Percentiles rank a stretch among this genome's conserved stretches.
phyloP scores from a whole-genome alignment of 1,140 invertebrate genomes.

The Drosophila tani region DNA sequence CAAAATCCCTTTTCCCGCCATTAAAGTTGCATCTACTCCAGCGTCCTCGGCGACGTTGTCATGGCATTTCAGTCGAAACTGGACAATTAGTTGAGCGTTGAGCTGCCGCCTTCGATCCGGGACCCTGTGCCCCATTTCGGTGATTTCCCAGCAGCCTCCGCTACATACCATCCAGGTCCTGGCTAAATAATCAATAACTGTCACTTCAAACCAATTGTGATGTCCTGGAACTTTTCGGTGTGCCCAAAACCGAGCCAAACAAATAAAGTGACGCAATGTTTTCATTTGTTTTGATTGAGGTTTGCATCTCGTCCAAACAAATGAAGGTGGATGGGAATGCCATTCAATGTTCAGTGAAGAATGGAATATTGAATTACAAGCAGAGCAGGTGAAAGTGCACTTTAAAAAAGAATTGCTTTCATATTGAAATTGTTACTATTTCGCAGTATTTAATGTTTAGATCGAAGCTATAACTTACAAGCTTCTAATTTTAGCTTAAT shows the following conservation, averaged over 20 bases:
- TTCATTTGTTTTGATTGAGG: conserved; percentile 63
- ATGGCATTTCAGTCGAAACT: conserved; percentile 31
- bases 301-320: conserved; percentile 29
- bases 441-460: no score
- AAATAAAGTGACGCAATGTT: conserved; percentile 44
- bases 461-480: no score
- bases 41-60: conserved; percentile 39
- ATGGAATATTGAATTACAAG: conserved; percentile 45
- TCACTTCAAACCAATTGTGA: conserved; percentile 52
- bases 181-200: conserved; percentile 75
- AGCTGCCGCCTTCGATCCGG: conserved; percentile 22
- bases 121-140: conserved; percentile 53
- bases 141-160: conserved; percentile 62
- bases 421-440: no score
- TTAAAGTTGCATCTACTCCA: conserved; percentile 55
- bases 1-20: conserved; percentile 44
- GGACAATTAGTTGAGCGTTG: conserved; percentile 66
- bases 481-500: no score
- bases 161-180: conserved; percentile 13
- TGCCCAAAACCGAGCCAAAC: conserved; percentile 46
- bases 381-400: not conserved
- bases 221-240: conserved; percentile 33
- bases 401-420: not conserved
- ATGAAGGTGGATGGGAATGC: conserved; percentile 34
- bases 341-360: conserved; percentile 34